These are phyloP conservation scores for Ceratitis capitata DNA, from an alignment of 1,140 invertebrate species.

Conservation along the genomic window DNA sequence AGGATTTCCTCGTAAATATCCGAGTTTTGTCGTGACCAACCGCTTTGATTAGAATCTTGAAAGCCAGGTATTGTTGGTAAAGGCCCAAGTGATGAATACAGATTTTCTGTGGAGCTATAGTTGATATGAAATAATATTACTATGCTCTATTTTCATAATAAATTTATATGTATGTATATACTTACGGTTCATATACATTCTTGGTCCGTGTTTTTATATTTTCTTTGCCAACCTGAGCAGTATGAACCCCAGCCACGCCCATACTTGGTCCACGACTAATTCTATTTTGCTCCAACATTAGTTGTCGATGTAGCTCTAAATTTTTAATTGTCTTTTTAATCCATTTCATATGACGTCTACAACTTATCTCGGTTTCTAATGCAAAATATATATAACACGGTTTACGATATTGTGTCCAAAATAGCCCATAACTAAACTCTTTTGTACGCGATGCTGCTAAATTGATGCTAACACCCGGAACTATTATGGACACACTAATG, in stretches of 20 bases:
- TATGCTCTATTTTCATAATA: neutral
- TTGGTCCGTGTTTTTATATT: neutral
- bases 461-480: constrained; percentile 58
- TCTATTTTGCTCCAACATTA: constrained; percentile 57
- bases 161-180: neutral
- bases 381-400: constrained; percentile 63
- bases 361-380: constrained; percentile 55
- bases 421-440: constrained; percentile 58
- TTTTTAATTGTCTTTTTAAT: constrained; percentile 64
- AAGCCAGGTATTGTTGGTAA: constrained; percentile 56
- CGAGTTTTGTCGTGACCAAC: constrained; percentile 53
- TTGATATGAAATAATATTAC: neutral
- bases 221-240: neutral
- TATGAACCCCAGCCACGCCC: neutral
- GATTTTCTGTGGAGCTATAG: neutral
- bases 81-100: constrained; percentile 47
- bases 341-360: constrained; percentile 63
- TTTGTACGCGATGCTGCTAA: constrained; percentile 61
- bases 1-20: constrained; percentile 64
- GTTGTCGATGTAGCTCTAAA: constrained; percentile 59
- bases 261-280: constrained; percentile 51
- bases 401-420: constrained; percentile 63
- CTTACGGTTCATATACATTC: neutral
- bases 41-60: constrained; percentile 47
- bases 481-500: constrained; percentile 57